phyloP scores from a whole-genome alignment of 92 coral and sea anemone genomes.

The Chrysogorgia sp. region DNA sequence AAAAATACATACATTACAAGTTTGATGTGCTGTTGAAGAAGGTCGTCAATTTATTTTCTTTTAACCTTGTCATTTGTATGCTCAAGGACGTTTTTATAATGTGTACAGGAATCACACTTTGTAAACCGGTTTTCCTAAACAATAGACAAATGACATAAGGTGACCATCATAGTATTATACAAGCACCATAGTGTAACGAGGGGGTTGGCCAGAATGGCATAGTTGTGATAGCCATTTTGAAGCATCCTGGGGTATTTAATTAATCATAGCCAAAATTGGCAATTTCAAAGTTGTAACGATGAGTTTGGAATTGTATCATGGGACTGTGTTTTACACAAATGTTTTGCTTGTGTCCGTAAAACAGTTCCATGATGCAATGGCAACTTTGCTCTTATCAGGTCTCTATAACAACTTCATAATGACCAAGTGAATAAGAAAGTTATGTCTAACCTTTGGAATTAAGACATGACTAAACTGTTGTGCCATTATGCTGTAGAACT shows the following conservation, averaged over 20 bases:
- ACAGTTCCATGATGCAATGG: too few species aligned
- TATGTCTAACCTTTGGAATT: constrained; percentile 58
- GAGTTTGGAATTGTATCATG: not conserved
- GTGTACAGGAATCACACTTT: constrained; percentile 46
- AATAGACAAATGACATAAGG: not conserved
- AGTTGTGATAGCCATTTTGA: too few species aligned
- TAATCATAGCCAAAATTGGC: too few species aligned
- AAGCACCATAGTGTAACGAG: too few species aligned
- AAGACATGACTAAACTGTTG: constrained; percentile 48
- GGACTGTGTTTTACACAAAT: not conserved
- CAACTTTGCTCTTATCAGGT: too few species aligned
- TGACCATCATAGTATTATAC: too few species aligned
- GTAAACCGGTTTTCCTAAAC: constrained; percentile 45
- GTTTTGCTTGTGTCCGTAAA: too few species aligned
- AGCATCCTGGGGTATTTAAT: too few species aligned
- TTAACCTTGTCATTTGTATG: not conserved
- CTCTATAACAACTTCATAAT: too few species aligned
- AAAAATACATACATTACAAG: not conserved
- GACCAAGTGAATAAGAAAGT: too few species aligned
- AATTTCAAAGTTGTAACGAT: too few species aligned
- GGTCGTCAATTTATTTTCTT: not conserved
- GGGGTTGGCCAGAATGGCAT: too few species aligned
- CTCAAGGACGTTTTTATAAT: constrained; percentile 39
- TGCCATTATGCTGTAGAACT: constrained; percentile 57
- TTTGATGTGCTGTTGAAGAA: not conserved